Base-by-base conservation (phyloP, 1,140 invertebrate species). In the Hyles euphorbiae region DNA sequence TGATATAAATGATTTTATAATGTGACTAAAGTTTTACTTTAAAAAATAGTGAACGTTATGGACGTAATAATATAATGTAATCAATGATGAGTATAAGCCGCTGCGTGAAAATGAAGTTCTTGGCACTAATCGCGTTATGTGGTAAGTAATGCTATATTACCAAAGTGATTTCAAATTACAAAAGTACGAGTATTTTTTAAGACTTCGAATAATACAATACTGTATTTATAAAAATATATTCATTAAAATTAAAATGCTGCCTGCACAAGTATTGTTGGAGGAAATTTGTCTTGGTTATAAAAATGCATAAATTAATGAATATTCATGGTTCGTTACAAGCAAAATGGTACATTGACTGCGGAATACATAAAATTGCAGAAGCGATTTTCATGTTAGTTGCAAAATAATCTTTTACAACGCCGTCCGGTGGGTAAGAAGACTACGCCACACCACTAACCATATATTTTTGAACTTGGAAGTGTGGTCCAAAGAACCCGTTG, bases 81-180 rank as follows among this genome's bases (percentile, higher is more conserved):
- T 44, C 36, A 22, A 54, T 54, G 53, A 44, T 43, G 33, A 22
- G 12, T 5, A 48, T 48, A 11, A 48, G n/a, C 48, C 46, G 65
- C 68, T 60, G 49, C 50, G 61, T 60, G 10, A 87, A 67, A 72
- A 87, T 85, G 82, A 87, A 83, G 78, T 61, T 83, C 67, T 67
- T 83, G 54, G 71, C 72, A 55, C 57, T 87, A 11, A 77, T 85
- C 58, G 68, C 75, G 47, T 72, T 87, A 54, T 87, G 77, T 70
- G 83, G 83, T 83, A 70, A 83, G 83, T 83, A 59, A 47, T 34
- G n/a, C 5, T 10, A 34, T 3, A 8, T 32, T 33, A 3, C 5
- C 3, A 34, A 4, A 9, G 9, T 52, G 34, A 52, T 11, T 34
- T 34, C 0, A 34, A 34, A 34, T 52, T 34, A 10, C 5, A 34